phyloP scores from a whole-genome alignment of 2,888 invertebrate species.

The Metallyticus violacea region DNA sequence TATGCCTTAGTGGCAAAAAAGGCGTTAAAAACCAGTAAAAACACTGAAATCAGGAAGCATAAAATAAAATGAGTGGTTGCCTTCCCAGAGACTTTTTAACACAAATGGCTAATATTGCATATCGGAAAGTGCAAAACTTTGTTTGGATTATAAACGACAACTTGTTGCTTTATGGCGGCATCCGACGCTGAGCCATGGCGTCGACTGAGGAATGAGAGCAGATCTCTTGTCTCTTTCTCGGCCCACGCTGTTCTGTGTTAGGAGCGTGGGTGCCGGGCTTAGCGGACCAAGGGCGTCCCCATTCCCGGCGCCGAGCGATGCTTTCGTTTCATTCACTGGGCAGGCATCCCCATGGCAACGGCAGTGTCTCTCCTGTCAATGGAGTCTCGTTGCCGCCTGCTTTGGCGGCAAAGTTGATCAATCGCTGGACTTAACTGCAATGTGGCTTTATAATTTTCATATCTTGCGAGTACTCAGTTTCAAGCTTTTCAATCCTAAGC shows the following conservation, averaged over 20 bases:
- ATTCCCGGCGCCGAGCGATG: constrained; percentile 5
- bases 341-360: neutral
- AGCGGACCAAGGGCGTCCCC: neutral
- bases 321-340: constrained; percentile 8
- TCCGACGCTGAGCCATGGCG: neutral
- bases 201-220: neutral
- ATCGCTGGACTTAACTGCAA: too few relatives aligned
- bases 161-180: neutral
- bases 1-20: too few relatives aligned
- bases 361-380: neutral
- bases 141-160: neutral
- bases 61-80: too few relatives aligned
- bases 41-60: too few relatives aligned
- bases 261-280: neutral
- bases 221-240: neutral
- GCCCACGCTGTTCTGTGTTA: neutral
- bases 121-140: neutral
- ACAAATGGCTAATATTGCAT: too few relatives aligned
- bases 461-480: too few relatives aligned
- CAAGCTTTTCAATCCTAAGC: too few relatives aligned
- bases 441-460: too few relatives aligned
- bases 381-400: too few relatives aligned
- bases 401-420: too few relatives aligned
- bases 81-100: too few relatives aligned
- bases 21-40: too few relatives aligned